Evolutionary conservation across 1,140 invertebrate species (phyloP).

Genomic region (Pseudobourletiella spinata): DNA sequence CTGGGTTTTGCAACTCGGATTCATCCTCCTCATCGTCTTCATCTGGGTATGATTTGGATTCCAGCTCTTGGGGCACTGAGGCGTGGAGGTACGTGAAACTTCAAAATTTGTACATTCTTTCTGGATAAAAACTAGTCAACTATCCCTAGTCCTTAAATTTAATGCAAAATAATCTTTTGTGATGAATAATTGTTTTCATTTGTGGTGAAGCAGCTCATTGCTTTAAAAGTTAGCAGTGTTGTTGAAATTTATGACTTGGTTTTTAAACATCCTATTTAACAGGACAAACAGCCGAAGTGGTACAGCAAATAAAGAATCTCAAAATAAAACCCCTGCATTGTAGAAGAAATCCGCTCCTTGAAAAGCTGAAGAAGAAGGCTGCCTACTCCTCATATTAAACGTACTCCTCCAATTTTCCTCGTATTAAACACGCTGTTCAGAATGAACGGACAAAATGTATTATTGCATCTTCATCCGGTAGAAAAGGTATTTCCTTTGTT

Average conservation of each 20-base stretch:
- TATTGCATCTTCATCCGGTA: constrained; percentile 11
- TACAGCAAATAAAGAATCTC: constrained; percentile 15
- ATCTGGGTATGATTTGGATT: constrained; percentile 15
- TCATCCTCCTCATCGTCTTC: constrained; percentile 16
- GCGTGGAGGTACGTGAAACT: constrained; percentile 17
- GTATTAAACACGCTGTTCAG: neutral
- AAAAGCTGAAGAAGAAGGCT: neutral
- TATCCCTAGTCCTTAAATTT: neutral
- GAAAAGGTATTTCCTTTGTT: neutral
- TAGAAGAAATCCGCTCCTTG: neutral
- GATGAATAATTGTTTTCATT: too few relatives aligned
- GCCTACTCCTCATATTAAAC: constrained; percentile 18
- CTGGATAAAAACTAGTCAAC: too few relatives aligned
- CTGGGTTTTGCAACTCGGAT: constrained; percentile 13
- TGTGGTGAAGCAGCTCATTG: too few relatives aligned
- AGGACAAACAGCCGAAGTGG: constrained; percentile 10
- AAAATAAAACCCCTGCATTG: constrained; percentile 5
- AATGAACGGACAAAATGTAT: constrained; percentile 4
- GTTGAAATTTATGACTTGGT: neutral
- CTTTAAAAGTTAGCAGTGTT: neutral
- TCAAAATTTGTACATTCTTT: too few relatives aligned
- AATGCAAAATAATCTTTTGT: neutral
- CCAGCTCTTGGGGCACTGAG: constrained; percentile 24
- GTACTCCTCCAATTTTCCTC: too few relatives aligned
- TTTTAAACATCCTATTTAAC: neutral